Evolutionary conservation across 2,888 invertebrate species (phyloP).

Genomic region (Hyles lineata): DNA sequence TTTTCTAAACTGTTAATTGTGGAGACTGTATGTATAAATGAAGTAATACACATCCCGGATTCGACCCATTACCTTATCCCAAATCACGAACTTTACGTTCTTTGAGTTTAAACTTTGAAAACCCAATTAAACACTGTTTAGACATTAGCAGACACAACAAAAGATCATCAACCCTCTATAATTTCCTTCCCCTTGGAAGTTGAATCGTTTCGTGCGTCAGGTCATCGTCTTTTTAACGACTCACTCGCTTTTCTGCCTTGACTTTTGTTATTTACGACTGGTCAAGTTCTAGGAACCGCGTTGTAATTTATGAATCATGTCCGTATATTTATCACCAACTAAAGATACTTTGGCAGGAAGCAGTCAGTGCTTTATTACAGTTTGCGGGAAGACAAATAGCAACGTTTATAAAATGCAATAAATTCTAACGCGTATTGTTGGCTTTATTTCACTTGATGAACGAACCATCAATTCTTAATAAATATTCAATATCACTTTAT

Average conservation of each 20-base stretch:
- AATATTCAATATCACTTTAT: not conserved
- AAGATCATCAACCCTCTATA: not conserved
- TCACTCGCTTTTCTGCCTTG: conserved; percentile 24
- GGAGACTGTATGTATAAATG: too few species aligned
- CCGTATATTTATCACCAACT: conserved; percentile 15
- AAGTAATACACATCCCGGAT: too few species aligned
- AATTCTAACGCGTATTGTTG: not conserved
- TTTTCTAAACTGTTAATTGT: too few species aligned
- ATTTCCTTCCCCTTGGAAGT: conserved; percentile 13
- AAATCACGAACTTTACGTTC: too few species aligned
- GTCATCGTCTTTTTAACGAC: conserved; percentile 54
- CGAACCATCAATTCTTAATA: not conserved
- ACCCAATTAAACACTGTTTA: not conserved
- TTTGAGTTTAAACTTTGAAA: not conserved
- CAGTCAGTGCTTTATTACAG: conserved; percentile 20
- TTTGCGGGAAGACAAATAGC: conserved; percentile 3
- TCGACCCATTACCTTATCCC: too few species aligned
- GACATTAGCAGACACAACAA: not conserved
- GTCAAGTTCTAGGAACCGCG: conserved; percentile 34
- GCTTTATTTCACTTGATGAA: not conserved
- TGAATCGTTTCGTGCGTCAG: conserved; percentile 33
- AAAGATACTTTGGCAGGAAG: conserved; percentile 18
- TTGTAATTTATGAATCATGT: conserved; percentile 33
- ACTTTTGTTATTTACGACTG: conserved; percentile 34
- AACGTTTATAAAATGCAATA: not conserved